phyloP scores from a whole-genome alignment of 2,888 invertebrate species.

The Nasonovia ribisnigri region DNA sequence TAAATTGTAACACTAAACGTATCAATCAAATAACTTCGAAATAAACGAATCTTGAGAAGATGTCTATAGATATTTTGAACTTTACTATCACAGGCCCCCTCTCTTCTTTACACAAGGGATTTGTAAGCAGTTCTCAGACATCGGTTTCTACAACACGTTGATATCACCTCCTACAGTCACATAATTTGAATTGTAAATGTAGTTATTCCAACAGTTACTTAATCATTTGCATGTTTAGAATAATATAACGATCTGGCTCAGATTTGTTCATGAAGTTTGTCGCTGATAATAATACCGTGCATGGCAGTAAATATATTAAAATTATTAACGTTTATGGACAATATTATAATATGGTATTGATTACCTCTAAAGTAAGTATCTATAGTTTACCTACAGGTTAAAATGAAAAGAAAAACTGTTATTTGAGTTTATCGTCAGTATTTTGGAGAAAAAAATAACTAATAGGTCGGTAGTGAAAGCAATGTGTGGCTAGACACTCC shows the following conservation, averaged over 20 bases:
- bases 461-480: too few relatives aligned
- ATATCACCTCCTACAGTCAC: neutral
- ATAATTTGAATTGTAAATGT: slow-evolving; percentile 57
- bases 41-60: neutral
- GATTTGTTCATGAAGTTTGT: neutral
- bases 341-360: neutral
- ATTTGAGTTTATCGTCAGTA: too few relatives aligned
- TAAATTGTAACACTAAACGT: neutral
- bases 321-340: too few relatives aligned
- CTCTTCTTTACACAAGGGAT: neutral
- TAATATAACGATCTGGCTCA: neutral
- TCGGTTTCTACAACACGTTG: neutral
- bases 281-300: neutral
- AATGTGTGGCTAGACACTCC: too few relatives aligned
- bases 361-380: neutral
- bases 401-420: too few relatives aligned
- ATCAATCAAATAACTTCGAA: neutral
- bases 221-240: slow-evolving; percentile 38
- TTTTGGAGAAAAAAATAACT: too few relatives aligned
- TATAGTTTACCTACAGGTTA: too few relatives aligned
- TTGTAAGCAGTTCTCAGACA: neutral
- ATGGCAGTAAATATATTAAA: neutral
- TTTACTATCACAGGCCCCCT: too few relatives aligned
- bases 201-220: neutral
- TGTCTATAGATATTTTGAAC: neutral